Base-by-base conservation (phyloP, 2,797 vertebrate species). In the Amazonetta brasiliensis region DNA sequence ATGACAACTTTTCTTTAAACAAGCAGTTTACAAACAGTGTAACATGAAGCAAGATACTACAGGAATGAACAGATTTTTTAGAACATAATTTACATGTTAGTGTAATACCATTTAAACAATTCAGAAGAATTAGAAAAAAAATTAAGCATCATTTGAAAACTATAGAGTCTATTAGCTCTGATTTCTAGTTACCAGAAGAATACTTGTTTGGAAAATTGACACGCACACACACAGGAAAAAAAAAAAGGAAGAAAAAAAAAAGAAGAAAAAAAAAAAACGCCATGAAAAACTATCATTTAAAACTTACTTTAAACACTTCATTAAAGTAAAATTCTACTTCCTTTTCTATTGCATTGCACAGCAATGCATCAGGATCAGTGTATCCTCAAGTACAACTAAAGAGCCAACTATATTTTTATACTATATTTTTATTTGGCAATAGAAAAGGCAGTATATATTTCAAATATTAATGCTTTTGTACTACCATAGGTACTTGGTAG, bases 1-100 rank as follows among this genome's bases (percentile, higher is more conserved):
- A 96, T 6, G 74, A 89, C 66, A 92, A 43, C 58, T 85, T 95
- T 95, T 54, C 72, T 92, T 86, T 55, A 90, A 97, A 94, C 43
- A 95, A 84, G 80, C 67, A 80, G 80, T 89, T 97, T 91, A 92
- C 16, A 95, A 90, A 96, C 81, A 89, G 64, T 4, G 28, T 25
- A 83, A 83, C 75, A 77, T 3, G 20, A 94, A 79, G 48, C 66
- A 96, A 93, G 95, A 91, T 46, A 91, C 19, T 28, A 80, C 35
- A 96, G 68, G 72, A 86, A 64, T 8, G 41, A 94, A 94, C 44
- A 90, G 39, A 63, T 54, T 44, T 78, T 92, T 81, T 33, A 41
- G 78, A 81, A 82, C 7, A 25, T 62, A 73, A 77, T 95, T 88
- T 90, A 89, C 66, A 33, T 31, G 37, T 82, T 73, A 93, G 82